phyloP scores from a whole-genome alignment of 2,888 invertebrate species.

The Toxonevra muliebris region DNA sequence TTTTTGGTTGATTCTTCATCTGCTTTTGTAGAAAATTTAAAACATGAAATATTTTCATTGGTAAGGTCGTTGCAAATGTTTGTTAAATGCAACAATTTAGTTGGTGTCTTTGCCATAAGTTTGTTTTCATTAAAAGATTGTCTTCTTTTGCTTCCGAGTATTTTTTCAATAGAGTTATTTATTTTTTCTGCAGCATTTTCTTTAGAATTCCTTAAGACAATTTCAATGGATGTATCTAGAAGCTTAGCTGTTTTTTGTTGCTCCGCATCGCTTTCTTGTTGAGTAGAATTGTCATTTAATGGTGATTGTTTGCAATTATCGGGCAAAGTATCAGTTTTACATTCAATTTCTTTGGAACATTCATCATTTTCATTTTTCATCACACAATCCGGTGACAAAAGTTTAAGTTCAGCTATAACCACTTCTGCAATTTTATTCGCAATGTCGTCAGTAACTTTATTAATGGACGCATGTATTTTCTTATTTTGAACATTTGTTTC shows the following conservation, averaged over 20 bases:
- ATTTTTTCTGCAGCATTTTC: slow-evolving; percentile 16
- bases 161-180: slow-evolving; percentile 20
- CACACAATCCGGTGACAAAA: slow-evolving; percentile 18
- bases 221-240: slow-evolving; percentile 19
- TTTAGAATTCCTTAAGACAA: slow-evolving; percentile 13
- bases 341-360: slow-evolving; percentile 3
- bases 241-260: slow-evolving; percentile 23
- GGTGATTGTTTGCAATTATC: no score
- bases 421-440: slow-evolving; percentile 18
- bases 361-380: slow-evolving; percentile 5
- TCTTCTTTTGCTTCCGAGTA: slow-evolving; percentile 4
- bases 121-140: background rate
- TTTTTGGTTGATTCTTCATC: background rate
- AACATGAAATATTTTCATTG: background rate
- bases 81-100: background rate
- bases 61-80: background rate
- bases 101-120: background rate
- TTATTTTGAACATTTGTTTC: no score
- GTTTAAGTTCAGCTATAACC: slow-evolving; percentile 25
- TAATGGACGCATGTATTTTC: background rate
- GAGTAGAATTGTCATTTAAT: background rate
- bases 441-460: background rate
- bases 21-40: background rate
- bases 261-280: slow-evolving; percentile 12
- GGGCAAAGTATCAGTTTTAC: background rate